Base-by-base conservation (phyloP, 1,140 invertebrate species). In the Calliopsis andreniformis region DNA sequence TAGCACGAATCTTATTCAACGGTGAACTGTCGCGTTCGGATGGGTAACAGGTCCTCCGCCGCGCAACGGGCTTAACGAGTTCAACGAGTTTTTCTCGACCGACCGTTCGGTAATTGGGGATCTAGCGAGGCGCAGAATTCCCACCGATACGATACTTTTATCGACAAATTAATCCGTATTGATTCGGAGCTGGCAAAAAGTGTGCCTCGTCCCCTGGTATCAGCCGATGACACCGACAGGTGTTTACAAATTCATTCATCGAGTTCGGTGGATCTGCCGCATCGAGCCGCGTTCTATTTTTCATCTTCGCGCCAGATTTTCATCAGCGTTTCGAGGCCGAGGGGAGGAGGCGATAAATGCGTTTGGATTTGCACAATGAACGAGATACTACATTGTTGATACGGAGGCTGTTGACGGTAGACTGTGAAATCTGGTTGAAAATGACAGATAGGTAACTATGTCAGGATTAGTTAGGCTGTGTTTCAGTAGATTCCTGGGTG, bases 61-160 rank as follows among this genome's bases (percentile, higher is more conserved):
- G 45, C 45, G n/a, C n/a, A n/a, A n/a, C n/a, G n/a, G 45, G 66
- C 80, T 84, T 84, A 84, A 84, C 82, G 82, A 84, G 82, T 80
- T 66, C 58, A 69, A 58, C 68, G 82, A 72, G 78, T 84, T 84
- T 84, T 84, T 84, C 64, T 67, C 78, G 78, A 59, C 43, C 64
- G 56, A 56, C 49, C 76, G 56, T 84, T 70, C 76, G 71, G 70
- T 83, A 79, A 83, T 83, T 83, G 80, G 45, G 69, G 55, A 62
- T 78, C 73, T 47, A 35, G 42, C 35, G 69, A 62, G 42, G 42
- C 55, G 8, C 39, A 47, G 66, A 82, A 59, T 80, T 59, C 56
- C 53, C 72, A 68, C 64, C 64, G 72, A 66, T 55, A 35, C 72
- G 59, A 64, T 63, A 58, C 56, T 70, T 53, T 70, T 68, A 70